Evolutionary conservation across 2,888 invertebrate genomes (phyloP), one percentile per base, ranked within the genome.

Genomic region (Mythimna ferrago): DNA sequence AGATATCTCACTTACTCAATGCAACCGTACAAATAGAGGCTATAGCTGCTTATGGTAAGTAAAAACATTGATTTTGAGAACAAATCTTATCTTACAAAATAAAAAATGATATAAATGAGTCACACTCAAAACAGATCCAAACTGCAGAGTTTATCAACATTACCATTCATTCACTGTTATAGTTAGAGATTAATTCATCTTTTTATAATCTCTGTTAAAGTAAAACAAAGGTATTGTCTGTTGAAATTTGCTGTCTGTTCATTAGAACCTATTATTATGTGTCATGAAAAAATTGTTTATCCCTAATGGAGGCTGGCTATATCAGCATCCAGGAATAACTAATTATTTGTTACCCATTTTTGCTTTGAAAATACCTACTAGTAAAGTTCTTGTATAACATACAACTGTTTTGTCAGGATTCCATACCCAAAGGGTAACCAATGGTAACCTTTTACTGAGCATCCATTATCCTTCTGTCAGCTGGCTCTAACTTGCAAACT

Each of bases 21-120:
- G 97, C 98, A 81, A 98, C 98, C 6, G 97, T 98, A 66, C 98
- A 98, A 93, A 99, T 99, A 82, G 99, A 99, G 95, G 98, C 99
- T 32, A 98, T 99, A 85, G 97, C 99, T 79, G 99, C 99, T 66
- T 99, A 98, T 93, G 99, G 99, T 99, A 96, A 96, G 92, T 81
- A 51, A 57, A 73, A 53, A 61, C 14, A 9, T 48, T 0, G 6
- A 4, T 64, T 53, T 57, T 38, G 10, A 19, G 4, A 66, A 41
- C 35, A 62, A 78, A 53, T 9, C 11, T 1, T 16, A 3, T 58
- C 2, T 6, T 19, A 56, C n/a, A 19, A 35, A 11, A 56, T 61
- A 11, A 66, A 54, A 48, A 48, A 19, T 19, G 6, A 16, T 19
- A 41, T 14, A 58, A 70, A 66, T 82, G 71, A 66, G 57, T 72